A percentile compares a stretch with the other conserved stretches of the same genome.
Evolutionary conservation across 1,140 invertebrate genomes (phyloP).

Genomic region (Anastrepha ludens): DNA sequence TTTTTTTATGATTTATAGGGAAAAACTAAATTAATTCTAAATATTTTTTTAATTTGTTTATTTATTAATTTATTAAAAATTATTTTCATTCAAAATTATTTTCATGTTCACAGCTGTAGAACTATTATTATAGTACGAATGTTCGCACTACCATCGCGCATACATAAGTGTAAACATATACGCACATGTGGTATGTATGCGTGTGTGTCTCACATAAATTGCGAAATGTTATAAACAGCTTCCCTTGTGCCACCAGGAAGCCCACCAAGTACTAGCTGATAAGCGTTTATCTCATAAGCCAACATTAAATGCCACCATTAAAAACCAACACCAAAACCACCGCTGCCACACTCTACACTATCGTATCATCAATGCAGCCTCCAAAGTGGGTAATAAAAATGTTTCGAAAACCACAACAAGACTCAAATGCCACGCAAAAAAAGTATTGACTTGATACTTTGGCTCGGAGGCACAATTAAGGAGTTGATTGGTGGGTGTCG

Average conservation of each 20-base stretch:
- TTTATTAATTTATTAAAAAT: too few relatives aligned
- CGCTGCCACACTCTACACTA: background rate
- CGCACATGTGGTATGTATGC: background rate
- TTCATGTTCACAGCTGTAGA: too few relatives aligned
- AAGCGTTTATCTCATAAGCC: slow-evolving; percentile 27
- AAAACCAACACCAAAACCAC: background rate
- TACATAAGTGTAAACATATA: background rate
- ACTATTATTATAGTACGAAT: background rate
- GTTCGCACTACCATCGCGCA: too few relatives aligned
- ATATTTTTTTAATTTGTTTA: too few relatives aligned
- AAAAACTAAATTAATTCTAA: too few relatives aligned
- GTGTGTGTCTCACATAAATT: background rate
- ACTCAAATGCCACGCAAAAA: background rate
- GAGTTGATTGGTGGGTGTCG: background rate
- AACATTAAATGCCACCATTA: background rate
- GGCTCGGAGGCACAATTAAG: background rate
- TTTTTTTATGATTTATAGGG: too few relatives aligned
- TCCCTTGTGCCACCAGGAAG: background rate
- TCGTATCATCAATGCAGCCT: background rate
- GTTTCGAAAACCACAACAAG: background rate
- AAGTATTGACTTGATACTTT: background rate
- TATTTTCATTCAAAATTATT: too few relatives aligned
- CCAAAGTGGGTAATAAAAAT: background rate
- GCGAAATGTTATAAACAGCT: background rate
- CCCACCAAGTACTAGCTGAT: background rate